Base-by-base conservation (phyloP, 2,888 invertebrate genomes). In the Lomographa bimaculata region DNA sequence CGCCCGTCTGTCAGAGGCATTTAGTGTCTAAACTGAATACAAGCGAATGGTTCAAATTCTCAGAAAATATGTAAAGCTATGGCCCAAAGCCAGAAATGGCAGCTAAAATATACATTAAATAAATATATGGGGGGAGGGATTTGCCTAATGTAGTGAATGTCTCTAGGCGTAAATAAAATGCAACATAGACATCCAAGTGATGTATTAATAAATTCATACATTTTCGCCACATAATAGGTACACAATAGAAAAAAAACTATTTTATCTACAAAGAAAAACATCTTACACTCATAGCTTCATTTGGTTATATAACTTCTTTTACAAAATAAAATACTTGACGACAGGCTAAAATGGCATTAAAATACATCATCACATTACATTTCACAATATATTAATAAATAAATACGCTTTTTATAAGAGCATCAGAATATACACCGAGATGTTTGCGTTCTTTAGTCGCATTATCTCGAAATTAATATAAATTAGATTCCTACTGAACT, bases 131-230 rank as follows among this genome's bases (percentile, higher is more conserved):
- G n/a, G n/a, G n/a, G n/a, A n/a, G n/a, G n/a, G n/a, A n/a, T n/a
- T n/a, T n/a, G n/a, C n/a, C n/a, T n/a, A n/a, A n/a, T n/a, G n/a
- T n/a, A n/a, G n/a, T n/a, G n/a, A n/a, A n/a, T n/a, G n/a, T n/a
- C n/a, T n/a, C n/a, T n/a, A n/a, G n/a, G n/a, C n/a, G n/a, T n/a
- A n/a, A 61, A 52, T 53, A 61, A 68, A 62, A 65, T 37, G 7
- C 60, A 54, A 44, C 35, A 26, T 60, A 73, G 71, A 83, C 85
- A 85, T 86, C 82, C 67, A 86, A 78, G 70, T 75, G 83, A 87
- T 87, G 85, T 87, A 79, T 73, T 83, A 66, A 79, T 82, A 82
- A 79, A 79, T 81, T 81, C 80, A 81, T 86, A 85, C 81, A 85
- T 73, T 76, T 80, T 82, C 72, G 73, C 80, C 79, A 79, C 76